Conservation (phyloP, 2,888 invertebrate genomes). For the Entomobrya proxima region DNA sequence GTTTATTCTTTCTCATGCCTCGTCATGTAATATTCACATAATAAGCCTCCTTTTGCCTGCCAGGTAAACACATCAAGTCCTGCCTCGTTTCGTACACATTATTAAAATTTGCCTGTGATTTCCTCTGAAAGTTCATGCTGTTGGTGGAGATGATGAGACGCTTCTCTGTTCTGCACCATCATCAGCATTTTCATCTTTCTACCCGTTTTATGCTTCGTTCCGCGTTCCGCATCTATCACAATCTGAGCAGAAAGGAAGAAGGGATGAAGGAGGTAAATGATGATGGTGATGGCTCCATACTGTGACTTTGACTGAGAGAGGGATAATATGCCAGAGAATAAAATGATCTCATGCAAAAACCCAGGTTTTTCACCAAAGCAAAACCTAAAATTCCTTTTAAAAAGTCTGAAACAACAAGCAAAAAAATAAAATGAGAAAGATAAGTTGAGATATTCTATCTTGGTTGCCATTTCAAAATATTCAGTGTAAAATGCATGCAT, state of each 20-base stretch:
- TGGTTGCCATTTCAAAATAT: not conserved
- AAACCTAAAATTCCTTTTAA: not conserved
- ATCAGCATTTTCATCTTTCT: constrained; percentile 9
- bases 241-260: constrained; percentile 26
- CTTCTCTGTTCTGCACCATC: constrained; percentile 8
- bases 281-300: constrained; percentile 37
- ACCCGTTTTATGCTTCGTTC: constrained; percentile 49
- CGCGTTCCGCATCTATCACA: constrained; percentile 39
- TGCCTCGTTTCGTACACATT: not conserved
- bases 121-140: constrained; percentile 45
- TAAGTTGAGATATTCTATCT: not conserved
- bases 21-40: constrained; percentile 39
- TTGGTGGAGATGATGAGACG: constrained; percentile 8
- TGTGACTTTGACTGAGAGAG: constrained; percentile 25
- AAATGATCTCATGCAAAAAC: constrained; percentile 35
- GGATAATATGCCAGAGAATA: no score
- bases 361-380: constrained; percentile 2
- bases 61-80: not conserved
- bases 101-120: constrained; percentile 21
- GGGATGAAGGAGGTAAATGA: constrained; percentile 2
- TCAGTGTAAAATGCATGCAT: not conserved
- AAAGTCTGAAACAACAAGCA: constrained; percentile 3
- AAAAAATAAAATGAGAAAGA: not conserved
- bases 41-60: not conserved
- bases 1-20: constrained; percentile 37